phyloP scores from a whole-genome alignment of 2,797 vertebrate species.

The Pseudotriccus pelzelni region DNA sequence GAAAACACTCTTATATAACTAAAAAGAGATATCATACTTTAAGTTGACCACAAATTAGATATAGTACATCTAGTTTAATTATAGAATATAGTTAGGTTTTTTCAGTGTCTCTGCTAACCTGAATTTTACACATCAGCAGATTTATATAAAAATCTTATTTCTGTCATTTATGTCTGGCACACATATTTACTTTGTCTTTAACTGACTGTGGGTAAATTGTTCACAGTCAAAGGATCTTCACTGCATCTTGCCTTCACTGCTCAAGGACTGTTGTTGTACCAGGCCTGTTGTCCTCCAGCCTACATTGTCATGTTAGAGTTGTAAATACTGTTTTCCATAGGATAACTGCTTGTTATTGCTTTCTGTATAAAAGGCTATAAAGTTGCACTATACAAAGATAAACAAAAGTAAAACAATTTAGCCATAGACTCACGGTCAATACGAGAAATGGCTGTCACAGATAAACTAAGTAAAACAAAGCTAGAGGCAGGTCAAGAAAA shows the following conservation, averaged over 20 bases:
- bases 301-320: background rate
- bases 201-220: background rate
- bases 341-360: background rate
- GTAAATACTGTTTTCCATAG: background rate
- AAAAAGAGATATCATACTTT: rapidly evolving
- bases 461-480: background rate
- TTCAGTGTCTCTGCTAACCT: background rate
- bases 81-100: background rate
- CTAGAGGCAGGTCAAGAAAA: background rate
- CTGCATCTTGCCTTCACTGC: background rate
- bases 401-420: background rate
- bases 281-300: background rate
- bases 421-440: rapidly evolving
- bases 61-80: background rate
- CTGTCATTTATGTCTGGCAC: background rate
- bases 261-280: background rate
- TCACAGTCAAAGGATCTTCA: background rate
- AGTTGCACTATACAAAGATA: background rate
- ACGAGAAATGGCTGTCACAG: background rate
- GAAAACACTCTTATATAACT: background rate
- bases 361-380: background rate
- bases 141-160: background rate
- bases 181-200: background rate
- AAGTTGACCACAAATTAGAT: background rate
- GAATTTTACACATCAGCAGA: background rate